Percentiles rank a stretch among this genome's conserved stretches.
phyloP scores from a whole-genome alignment of 2,113 vertebrate genomes.

The Lampris incognitus region DNA sequence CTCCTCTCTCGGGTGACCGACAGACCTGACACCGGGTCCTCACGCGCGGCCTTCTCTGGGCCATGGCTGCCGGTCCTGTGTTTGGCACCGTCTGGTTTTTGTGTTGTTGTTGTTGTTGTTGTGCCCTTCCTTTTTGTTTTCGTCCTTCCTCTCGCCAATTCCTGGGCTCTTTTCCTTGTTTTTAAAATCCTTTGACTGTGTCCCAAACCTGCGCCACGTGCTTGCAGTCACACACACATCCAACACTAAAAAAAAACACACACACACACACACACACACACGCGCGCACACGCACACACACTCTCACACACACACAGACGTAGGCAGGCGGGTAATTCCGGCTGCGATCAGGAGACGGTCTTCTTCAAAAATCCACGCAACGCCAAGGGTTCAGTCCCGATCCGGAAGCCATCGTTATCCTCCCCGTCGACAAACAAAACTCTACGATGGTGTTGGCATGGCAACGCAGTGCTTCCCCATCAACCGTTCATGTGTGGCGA shows the following conservation, averaged over 20 bases:
- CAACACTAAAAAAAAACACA: slow-evolving; percentile 9
- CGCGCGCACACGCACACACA: slow-evolving; percentile 18
- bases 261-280: slow-evolving; percentile 39
- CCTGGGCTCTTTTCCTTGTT: slow-evolving; percentile 4
- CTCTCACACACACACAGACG: slow-evolving; percentile 23
- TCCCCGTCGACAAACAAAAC: slow-evolving; percentile 20
- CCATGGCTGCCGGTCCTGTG: slow-evolving; percentile 53
- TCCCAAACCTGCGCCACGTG: slow-evolving; percentile 44
- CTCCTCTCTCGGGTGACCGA: slow-evolving; percentile 31
- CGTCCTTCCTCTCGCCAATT: background rate
- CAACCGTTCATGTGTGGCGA: slow-evolving; percentile 16
- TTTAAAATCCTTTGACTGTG: slow-evolving; percentile 10
- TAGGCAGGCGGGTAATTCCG: slow-evolving; percentile 27
- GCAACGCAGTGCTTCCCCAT: slow-evolving; percentile 42
- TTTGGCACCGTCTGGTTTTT: slow-evolving; percentile 12
- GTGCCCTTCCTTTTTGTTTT: slow-evolving; percentile 14
- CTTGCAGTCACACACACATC: slow-evolving; percentile 25
- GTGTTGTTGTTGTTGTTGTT: background rate
- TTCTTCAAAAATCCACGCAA: slow-evolving; percentile 46
- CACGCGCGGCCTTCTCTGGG: slow-evolving; percentile 42
- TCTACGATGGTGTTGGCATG: background rate
- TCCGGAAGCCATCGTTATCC: slow-evolving; percentile 47
- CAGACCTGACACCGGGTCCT: slow-evolving; percentile 46
- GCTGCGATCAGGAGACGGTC: slow-evolving; percentile 32
- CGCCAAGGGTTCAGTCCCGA: slow-evolving; percentile 29